Base-by-base conservation (phyloP, 2,888 invertebrate genomes). In the Bimastos eiseni region DNA sequence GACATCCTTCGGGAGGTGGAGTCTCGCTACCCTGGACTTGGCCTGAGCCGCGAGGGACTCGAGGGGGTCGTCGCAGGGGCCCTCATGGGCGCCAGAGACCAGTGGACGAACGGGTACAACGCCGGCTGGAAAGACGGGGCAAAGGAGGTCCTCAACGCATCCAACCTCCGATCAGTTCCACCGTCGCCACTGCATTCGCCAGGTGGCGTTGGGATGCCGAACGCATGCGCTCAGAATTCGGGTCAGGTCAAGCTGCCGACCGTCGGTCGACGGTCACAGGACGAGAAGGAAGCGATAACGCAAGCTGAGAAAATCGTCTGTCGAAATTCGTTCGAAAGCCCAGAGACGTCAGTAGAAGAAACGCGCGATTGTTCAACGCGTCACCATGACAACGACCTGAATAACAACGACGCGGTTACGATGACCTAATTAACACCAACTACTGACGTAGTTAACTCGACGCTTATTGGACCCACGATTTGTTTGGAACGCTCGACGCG, bases 121-220 rank as follows among this genome's bases (percentile, higher is more conserved):
- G 86, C 86, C 86, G 86, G 86, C 8, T 86, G 86, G 86, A 86
- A 37, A 36, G 86, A 86, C 86, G 86, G 86, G 30, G 86, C 86
- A 5, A 86, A 86, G 86, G 86, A 86, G 34, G 86, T 86, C 36
- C 86, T 86, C 34, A 34, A 37, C 37, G 34, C 86, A 1, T 36
- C 86, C 6, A 0, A 4, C 21, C 86, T 86, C 6, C 70, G 70
- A 30, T 30, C 70, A n/a, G n/a, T 70, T n/a, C 30, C 70, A n/a
- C 70, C 49, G 49, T 49, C 49, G 21, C 49, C 70, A n/a, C 70
- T 70, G 5, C 70, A 70, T 30, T 70, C 70, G 70, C 70, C 70
- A 70, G 70, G 8, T 30, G 70, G 70, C 70, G 70, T 11, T 30
- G 30, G 30, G 5, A 70, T n/a, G n/a, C 6, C 70, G n/a, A 49